These are phyloP conservation scores for Nephrotoma appendiculata DNA, from an alignment of 2,888 invertebrate species.

Conservation along the genomic window DNA sequence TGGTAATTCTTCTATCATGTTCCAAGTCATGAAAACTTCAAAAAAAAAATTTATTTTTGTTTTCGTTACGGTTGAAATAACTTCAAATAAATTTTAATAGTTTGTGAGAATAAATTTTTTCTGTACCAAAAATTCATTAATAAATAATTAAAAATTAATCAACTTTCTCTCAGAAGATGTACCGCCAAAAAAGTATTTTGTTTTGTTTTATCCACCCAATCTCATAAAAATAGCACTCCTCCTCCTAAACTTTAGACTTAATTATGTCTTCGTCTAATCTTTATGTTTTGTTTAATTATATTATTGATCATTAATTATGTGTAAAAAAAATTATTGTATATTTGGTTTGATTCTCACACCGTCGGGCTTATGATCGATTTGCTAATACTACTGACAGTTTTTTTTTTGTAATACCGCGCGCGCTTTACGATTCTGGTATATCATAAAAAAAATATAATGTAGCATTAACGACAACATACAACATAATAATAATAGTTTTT, in stretches of 20 bases:
- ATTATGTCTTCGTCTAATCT: background rate
- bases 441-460: too few relatives aligned
- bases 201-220: background rate
- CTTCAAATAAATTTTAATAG: background rate
- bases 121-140: background rate
- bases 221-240: background rate
- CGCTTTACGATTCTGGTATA: background rate
- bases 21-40: background rate
- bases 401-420: background rate
- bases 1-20: background rate
- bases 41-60: background rate
- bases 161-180: background rate
- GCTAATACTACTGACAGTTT: background rate
- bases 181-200: background rate
- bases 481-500: background rate
- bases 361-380: background rate
- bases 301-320: background rate
- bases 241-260: background rate
- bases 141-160: slow-evolving; percentile 4
- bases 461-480: background rate
- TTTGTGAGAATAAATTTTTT: background rate
- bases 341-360: background rate
- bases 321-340: background rate
- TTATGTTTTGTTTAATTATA: background rate
- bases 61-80: background rate